These are phyloP conservation scores for pig (Sus scrofa) DNA, from an alignment of 2,113 vertebrate genomes.

Conservation along the genomic window T2T-Sscrofa CM000820.6:36277501-36278000, in stretches of 20 bases:
- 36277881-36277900: background rate
- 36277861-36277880: background rate
- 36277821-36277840: slow-evolving; percentile 12
- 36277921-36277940: background rate
- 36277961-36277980: slow-evolving; percentile 29
- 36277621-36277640: background rate
- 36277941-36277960: background rate
- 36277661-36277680: background rate
- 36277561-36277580: background rate
- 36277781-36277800: background rate
- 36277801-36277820: background rate
- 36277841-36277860: background rate
- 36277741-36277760: background rate
- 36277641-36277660: background rate
- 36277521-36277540: background rate
- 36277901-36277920: background rate
- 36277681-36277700: background rate
- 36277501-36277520: background rate
- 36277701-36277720: background rate
- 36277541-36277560: background rate
- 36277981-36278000: background rate
- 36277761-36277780: background rate
- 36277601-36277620: background rate
- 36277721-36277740: background rate
- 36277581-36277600: slow-evolving; percentile 27